These are phyloP conservation scores for Mesitornis unicolor DNA, from an alignment of 2,113 vertebrate species.

Conservation along the genomic window DNA sequence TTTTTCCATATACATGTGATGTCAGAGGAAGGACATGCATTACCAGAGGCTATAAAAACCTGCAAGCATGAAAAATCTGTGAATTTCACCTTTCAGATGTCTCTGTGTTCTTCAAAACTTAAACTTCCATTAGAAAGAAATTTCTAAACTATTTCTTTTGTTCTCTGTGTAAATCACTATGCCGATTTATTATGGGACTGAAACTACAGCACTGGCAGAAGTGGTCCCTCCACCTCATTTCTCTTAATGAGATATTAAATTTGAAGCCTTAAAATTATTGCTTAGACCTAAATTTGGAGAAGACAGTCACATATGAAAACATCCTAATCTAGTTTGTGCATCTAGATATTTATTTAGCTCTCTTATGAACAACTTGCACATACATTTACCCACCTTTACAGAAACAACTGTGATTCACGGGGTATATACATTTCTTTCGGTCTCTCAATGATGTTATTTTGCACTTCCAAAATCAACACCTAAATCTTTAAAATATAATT, in stretches of 20 bases:
- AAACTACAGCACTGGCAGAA: background rate
- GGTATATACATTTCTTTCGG: background rate
- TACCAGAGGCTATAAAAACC: slow-evolving; percentile 42
- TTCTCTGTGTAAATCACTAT: background rate
- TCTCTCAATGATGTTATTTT: background rate
- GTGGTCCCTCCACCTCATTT: background rate
- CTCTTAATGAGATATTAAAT: slow-evolving; percentile 1
- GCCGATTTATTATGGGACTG: background rate
- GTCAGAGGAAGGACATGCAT: slow-evolving; percentile 33
- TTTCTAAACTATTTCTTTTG: slow-evolving; percentile 39
- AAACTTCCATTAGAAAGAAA: slow-evolving; percentile 58
- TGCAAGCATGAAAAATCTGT: slow-evolving; percentile 42
- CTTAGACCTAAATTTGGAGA: background rate
- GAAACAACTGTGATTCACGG: background rate
- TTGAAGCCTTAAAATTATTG: background rate
- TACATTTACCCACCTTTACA: background rate
- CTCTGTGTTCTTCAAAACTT: slow-evolving; percentile 53
- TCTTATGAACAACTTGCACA: background rate
- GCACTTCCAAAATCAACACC: background rate
- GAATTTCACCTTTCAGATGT: slow-evolving; percentile 49
- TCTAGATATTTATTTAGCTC: background rate
- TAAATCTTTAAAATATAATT: background rate
- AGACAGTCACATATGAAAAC: background rate
- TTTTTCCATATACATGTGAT: slow-evolving; percentile 63
- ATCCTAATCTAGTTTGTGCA: background rate